These are phyloP conservation scores for Scortum barcoo DNA, from an alignment of 2,113 vertebrate species.

Conservation along the genomic window DNA sequence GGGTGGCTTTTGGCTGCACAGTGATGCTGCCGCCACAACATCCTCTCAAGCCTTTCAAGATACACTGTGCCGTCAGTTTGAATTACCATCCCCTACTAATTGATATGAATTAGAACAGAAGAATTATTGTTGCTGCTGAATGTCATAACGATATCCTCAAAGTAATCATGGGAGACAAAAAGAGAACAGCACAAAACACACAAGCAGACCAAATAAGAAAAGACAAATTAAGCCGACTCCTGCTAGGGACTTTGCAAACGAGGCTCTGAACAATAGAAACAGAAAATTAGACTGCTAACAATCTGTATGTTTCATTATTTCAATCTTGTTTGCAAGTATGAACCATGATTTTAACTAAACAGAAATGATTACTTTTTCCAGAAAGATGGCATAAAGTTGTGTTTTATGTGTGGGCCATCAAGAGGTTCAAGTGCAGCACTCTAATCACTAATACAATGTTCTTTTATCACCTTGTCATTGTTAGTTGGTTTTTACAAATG, in stretches of 20 bases:
- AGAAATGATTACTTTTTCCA: conserved; percentile 33
- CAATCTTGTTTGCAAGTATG: conserved; percentile 73
- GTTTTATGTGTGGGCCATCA: conserved; percentile 49
- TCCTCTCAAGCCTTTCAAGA: conserved; percentile 89
- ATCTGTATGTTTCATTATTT: conserved; percentile 77
- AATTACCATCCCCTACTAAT: conserved; percentile 95
- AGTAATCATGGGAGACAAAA: conserved; percentile 82
- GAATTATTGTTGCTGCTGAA: conserved; percentile 94
- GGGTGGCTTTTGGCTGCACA: conserved; percentile 89
- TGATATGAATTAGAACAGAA: conserved; percentile 96
- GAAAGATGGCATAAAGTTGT: conserved; percentile 30
- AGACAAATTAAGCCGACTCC: conserved; percentile 82
- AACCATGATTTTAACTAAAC: conserved; percentile 50
- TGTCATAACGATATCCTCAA: conserved; percentile 91
- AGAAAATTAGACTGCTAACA: conserved; percentile 75
- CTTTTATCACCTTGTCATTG: conserved; percentile 79
- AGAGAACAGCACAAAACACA: conserved; percentile 77
- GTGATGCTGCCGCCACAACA: conserved; percentile 88
- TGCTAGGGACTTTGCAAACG: conserved; percentile 78
- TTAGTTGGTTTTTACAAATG: conserved; percentile 81
- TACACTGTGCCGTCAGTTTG: conserved; percentile 90
- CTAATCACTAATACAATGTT: conserved; percentile 72
- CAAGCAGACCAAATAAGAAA: conserved; percentile 79
- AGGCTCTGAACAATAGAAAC: conserved; percentile 70
- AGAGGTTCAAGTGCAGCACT: conserved; percentile 61